Evolutionary conservation across 2,113 vertebrate species (phyloP).

Genomic region (Taurulus bubalis): DNA sequence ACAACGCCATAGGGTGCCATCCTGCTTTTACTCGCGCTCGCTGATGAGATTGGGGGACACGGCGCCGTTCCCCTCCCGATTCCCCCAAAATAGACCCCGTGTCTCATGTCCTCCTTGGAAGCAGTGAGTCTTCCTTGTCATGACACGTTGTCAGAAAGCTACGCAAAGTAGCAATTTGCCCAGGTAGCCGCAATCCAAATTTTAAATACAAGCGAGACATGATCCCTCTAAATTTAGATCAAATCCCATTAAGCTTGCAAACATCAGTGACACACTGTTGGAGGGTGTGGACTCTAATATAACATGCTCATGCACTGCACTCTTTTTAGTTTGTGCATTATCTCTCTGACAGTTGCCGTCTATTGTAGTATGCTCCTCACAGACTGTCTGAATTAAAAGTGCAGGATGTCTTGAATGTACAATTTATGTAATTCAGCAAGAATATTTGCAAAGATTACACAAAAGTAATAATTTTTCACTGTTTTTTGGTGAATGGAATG

Average conservation of each 20-base stretch:
- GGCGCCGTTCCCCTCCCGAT: constrained; percentile 57
- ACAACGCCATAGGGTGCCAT: constrained; percentile 73
- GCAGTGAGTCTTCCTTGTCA: constrained; percentile 79
- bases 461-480: not conserved
- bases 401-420: not conserved
- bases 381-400: not conserved
- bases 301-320: constrained; percentile 32
- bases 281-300: constrained; percentile 51
- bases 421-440: not conserved
- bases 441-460: not conserved
- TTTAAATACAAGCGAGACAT: constrained; percentile 71
- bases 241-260: constrained; percentile 81
- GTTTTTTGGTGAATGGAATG: not conserved
- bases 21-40: constrained; percentile 68
- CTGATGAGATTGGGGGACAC: constrained; percentile 60
- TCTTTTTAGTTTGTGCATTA: constrained; percentile 38
- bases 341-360: not conserved
- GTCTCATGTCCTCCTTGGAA: constrained; percentile 58
- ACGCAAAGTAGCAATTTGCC: constrained; percentile 81
- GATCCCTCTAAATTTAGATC: constrained; percentile 82
- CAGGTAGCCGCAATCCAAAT: constrained; percentile 75
- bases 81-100: constrained; percentile 80
- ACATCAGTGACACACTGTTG: constrained; percentile 64
- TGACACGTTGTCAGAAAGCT: constrained; percentile 77
- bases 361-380: not conserved